A percentile compares a stretch with the other conserved stretches of the same genome.
Conservation (phyloP, 2,797 vertebrate genomes). For the Macropodus opercularis region DNA sequence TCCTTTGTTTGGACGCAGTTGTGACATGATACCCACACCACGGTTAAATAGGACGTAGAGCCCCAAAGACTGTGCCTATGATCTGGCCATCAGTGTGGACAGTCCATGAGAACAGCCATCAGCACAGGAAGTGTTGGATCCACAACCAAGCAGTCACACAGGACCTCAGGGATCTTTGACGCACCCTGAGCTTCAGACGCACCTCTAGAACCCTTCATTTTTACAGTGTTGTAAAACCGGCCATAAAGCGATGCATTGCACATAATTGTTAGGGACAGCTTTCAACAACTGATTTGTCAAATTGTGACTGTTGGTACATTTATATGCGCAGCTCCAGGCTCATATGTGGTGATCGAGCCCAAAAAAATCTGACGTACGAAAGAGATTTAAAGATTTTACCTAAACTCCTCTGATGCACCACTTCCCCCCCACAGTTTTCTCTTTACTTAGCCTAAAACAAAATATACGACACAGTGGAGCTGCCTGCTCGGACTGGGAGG, state of each 20-base stretch:
- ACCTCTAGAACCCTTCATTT: slow-evolving; percentile 63
- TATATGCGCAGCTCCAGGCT: slow-evolving; percentile 15
- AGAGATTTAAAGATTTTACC: slow-evolving; percentile 39
- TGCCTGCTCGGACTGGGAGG: slow-evolving; percentile 89
- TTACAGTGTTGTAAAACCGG: slow-evolving; percentile 78
- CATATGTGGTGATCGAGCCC: slow-evolving; percentile 11
- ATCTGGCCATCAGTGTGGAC: slow-evolving; percentile 1
- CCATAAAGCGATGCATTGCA: slow-evolving; percentile 71
- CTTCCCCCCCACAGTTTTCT: slow-evolving; percentile 53
- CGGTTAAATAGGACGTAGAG: background rate
- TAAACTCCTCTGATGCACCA: slow-evolving; percentile 41
- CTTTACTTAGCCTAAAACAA: slow-evolving; percentile 73
- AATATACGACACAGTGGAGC: slow-evolving; percentile 84
- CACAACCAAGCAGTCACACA: slow-evolving; percentile 17
- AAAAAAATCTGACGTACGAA: slow-evolving; percentile 10
- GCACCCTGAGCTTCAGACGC: slow-evolving; percentile 51
- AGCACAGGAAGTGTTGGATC: slow-evolving; percentile 14
- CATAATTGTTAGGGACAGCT: slow-evolving; percentile 69
- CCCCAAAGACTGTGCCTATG: background rate
- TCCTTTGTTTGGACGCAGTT: slow-evolving; percentile 28
- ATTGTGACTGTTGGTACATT: slow-evolving; percentile 47
- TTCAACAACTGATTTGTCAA: slow-evolving; percentile 61
- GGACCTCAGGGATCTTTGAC: slow-evolving; percentile 55
- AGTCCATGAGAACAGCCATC: slow-evolving; percentile 18
- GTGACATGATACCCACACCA: slow-evolving; percentile 29